Evolutionary conservation across 2,888 invertebrate species (phyloP), one percentile per base, ranked within the genome.

Genomic region (Lasioglossum morio): DNA sequence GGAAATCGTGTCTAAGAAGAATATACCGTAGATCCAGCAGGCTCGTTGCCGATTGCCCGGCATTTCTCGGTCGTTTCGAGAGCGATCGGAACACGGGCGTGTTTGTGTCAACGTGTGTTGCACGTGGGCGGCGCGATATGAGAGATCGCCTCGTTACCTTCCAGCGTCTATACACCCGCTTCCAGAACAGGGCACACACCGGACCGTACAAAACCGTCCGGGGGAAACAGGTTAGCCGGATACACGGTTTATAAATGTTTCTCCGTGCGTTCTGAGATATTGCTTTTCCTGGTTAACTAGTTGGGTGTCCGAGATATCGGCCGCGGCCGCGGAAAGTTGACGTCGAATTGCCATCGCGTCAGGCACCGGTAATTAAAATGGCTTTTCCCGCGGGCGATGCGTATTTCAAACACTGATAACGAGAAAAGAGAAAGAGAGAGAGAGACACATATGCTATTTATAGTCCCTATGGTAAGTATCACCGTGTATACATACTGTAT

Each of bases 51-150:
- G 43, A 72, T 79, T 46, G 60, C 60, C 63, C 77, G 66, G 76
- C 75, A 30, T 57, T 72, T 69, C 72, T 75, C 75, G 75, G 75
- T 82, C 80, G 40, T 80, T 72, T 77, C 82, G n/a, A 66, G 77
- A 77, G 43, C 78, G 82, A 88, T 90, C 77, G 84, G 72, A 66
- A 70, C 81, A 79, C 84, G 53, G 83, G 75, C 88, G 84, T 91
- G 90, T 91, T 91, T 86, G 85, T 76, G 88, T 87, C 88, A 89
- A 89, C 88, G 72, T 72, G 83, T 74, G n/a, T n/a, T 57, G 78
- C 89, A 88, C 83, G 92, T 91, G 90, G 91, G 91, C 87, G 92
- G 84, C 87, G 40, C 81, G 83, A 89, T 90, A 86, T 88, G 90
- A 90, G 81, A 88, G 91, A 90, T 90, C 88, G 89, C 85, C 89